Evolutionary conservation across 1,140 invertebrate species (phyloP).

Genomic region (Papilio polyxenes): DNA sequence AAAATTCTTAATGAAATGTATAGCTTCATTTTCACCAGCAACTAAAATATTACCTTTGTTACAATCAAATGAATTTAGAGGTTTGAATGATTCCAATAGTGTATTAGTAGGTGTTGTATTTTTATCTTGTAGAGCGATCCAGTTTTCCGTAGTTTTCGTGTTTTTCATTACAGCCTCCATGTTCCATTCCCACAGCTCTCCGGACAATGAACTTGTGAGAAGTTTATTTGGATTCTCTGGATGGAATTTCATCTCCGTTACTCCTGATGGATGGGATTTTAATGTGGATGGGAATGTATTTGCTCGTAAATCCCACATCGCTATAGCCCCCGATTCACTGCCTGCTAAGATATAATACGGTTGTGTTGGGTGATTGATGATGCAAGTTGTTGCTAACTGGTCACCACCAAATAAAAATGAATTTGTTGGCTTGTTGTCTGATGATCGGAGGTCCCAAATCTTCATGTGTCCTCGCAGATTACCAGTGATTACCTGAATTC

Average conservation of each 20-base stretch:
- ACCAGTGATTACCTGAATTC: constrained; percentile 85
- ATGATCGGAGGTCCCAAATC: constrained; percentile 89
- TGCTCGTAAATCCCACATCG: constrained; percentile 94
- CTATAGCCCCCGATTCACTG: constrained; percentile 89
- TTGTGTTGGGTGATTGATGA: constrained; percentile 92
- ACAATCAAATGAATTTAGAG: constrained; percentile 90
- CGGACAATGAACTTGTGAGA: constrained; percentile 89
- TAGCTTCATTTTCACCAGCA: constrained; percentile 91
- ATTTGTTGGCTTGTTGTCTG: constrained; percentile 81
- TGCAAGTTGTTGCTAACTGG: constrained; percentile 86
- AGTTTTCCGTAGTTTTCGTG: constrained; percentile 75
- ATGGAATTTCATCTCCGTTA: constrained; percentile 92
- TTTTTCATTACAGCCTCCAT: constrained; percentile 74
- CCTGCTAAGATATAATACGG: constrained; percentile 91
- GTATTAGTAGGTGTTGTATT: constrained; percentile 86
- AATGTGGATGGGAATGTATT: constrained; percentile 90
- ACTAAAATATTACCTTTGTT: constrained; percentile 86
- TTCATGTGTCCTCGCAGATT: constrained; percentile 93
- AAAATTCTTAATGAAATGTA: constrained; percentile 87
- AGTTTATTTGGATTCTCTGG: constrained; percentile 90
- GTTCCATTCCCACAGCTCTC: constrained; percentile 94
- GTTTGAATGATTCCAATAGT: constrained; percentile 85
- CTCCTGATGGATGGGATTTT: constrained; percentile 87
- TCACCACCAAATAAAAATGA: constrained; percentile 85
- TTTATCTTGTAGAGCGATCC: constrained; percentile 83